Base-by-base conservation (phyloP, 2,888 invertebrate species). In the Coleophora deauratella region DNA sequence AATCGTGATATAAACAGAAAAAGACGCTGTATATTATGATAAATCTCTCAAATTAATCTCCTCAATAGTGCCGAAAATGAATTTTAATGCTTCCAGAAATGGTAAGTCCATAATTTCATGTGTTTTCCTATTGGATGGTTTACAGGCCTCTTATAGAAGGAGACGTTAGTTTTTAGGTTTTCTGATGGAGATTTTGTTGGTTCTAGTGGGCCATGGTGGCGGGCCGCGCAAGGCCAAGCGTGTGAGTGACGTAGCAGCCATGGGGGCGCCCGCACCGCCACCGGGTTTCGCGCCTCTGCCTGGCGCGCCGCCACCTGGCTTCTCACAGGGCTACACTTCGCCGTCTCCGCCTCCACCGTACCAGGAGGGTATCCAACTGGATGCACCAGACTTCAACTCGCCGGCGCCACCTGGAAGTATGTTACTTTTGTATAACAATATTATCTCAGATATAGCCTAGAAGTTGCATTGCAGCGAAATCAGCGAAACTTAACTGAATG, bases 171-270 rank as follows among this genome's bases (percentile, higher is more conserved):
- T 21, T 37, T 7, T 27, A 35, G 35, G 38, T 35, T 11, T 39
- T 38, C 10, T 38, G 39, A 11, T 41, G 41, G 37, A 48, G 40
- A 40, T 46, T 39, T 48, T 40, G 40, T 51, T 40, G 47, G 45
- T 70, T 68, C 9, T 47, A 82, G 84, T 82, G 49, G 69, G 68
- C 21, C 72, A 66, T 35, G 47, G 66, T 7, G 74, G 80, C 7
- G 84, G 81, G 27, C 71, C 78, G 35, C 81, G 88, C 37, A 90
- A 90, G 72, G 79, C 88, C 2, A 91, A 91, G 68, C 80, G 91
- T 37, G 91, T 92, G 10, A 90, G 90, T 58, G 91, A 92, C 78
- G 87, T 91, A 8, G 88, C 88, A 42, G 89, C 91, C 0, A 88
- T 92, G 88, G 92, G 90, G n/a, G 85, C 67, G 3, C 85, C 88